Conservation (phyloP, 1,140 invertebrate genomes). For the Drosophila ficusphila region DNA sequence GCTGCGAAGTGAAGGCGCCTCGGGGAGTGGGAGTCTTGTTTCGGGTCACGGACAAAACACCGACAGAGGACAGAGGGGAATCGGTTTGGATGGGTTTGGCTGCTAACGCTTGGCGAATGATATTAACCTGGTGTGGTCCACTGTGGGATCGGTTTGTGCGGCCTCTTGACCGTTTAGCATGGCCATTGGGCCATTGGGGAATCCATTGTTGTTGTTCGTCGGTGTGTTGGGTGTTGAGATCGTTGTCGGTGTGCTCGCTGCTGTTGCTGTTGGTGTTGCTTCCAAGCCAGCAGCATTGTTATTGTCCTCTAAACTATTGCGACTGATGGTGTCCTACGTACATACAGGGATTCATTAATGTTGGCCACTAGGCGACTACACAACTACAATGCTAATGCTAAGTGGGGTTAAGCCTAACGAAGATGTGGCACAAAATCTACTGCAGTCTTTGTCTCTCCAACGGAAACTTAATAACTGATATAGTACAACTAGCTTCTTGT, state of each 20-base stretch:
- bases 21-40: not conserved
- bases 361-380: not conserved
- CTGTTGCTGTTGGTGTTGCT: constrained; percentile 12
- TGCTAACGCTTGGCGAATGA: constrained; percentile 18
- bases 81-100: not conserved
- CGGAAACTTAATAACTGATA: not conserved
- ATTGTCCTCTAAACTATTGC: constrained; percentile 63
- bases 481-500: not conserved
- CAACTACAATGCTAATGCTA: not conserved
- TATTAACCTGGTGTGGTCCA: constrained; percentile 70
- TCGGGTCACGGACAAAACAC: constrained; percentile 17
- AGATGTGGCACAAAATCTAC: not conserved
- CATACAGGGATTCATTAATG: constrained; percentile 10
- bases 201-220: constrained; percentile 13
- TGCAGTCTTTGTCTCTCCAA: not conserved
- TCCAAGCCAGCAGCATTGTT: constrained; percentile 38
- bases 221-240: constrained; percentile 14
- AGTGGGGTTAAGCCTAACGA: not conserved
- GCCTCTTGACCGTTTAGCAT: constrained; percentile 1
- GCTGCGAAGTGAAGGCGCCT: not conserved
- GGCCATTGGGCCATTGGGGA: not conserved
- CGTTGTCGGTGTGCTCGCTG: constrained; percentile 2
- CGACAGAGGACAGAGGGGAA: constrained; percentile 8
- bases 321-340: constrained; percentile 63
- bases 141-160: constrained; percentile 10